These are phyloP conservation scores for Ormyrus pomaceus DNA, from an alignment of 2,888 invertebrate species.

Conservation along the genomic window DNA sequence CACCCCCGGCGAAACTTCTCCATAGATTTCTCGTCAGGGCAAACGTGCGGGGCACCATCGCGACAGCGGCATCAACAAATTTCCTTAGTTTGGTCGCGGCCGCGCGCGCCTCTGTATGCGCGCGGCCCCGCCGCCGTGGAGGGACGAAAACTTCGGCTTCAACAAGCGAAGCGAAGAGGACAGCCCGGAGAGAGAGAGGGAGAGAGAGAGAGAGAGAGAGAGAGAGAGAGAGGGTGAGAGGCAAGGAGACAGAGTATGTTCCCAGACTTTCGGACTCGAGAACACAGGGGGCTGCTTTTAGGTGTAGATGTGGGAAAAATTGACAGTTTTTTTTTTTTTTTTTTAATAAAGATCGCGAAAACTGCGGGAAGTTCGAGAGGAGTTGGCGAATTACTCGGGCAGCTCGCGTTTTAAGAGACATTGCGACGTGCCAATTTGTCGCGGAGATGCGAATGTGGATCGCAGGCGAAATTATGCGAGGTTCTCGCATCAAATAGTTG, in stretches of 20 bases:
- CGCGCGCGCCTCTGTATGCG: neutral
- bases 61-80: slow-evolving; percentile 46
- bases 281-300: too few species aligned
- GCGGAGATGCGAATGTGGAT: too few species aligned
- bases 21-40: slow-evolving; percentile 33
- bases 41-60: neutral
- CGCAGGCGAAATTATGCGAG: too few species aligned
- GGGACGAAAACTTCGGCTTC: slow-evolving; percentile 31
- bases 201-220: neutral
- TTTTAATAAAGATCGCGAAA: too few species aligned
- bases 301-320: too few species aligned
- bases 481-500: too few species aligned
- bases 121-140: neutral
- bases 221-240: neutral
- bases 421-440: too few species aligned
- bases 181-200: neutral
- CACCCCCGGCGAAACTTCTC: slow-evolving; percentile 1
- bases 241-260: neutral
- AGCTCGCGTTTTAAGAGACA: too few species aligned
- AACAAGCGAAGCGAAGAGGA: slow-evolving; percentile 17
- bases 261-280: too few species aligned
- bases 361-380: too few species aligned
- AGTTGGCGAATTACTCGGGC: too few species aligned
- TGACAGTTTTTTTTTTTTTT: too few species aligned
- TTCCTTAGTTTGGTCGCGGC: slow-evolving; percentile 37